Evolutionary conservation across 2,797 vertebrate genomes (phyloP).

Genomic region (Sylvilagus floridanus): DNA sequence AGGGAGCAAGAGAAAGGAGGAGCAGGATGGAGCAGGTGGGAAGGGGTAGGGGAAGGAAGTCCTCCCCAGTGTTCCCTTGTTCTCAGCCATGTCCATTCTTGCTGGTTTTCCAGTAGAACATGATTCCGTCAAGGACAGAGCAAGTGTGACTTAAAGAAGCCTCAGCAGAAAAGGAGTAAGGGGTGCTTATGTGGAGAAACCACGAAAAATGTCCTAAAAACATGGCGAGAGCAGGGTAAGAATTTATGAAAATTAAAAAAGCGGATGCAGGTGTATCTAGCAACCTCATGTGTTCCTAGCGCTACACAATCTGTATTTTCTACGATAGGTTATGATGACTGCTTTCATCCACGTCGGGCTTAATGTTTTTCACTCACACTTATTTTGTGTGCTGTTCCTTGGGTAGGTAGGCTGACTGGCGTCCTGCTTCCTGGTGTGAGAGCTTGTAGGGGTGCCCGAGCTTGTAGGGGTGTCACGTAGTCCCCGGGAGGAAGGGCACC

Average conservation of each 20-base stretch:
- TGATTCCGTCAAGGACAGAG: conserved; percentile 59
- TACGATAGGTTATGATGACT: neutral
- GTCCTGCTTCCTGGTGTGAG: neutral
- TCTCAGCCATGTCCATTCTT: neutral
- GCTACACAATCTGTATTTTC: neutral
- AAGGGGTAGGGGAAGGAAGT: neutral
- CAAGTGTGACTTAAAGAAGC: conserved; percentile 11
- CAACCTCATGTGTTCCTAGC: neutral
- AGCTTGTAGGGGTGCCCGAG: neutral
- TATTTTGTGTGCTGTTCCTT: neutral
- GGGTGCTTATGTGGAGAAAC: neutral
- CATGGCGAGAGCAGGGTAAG: neutral
- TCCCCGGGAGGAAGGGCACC: neutral
- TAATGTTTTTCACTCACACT: conserved; percentile 10
- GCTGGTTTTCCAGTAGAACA: conserved; percentile 1
- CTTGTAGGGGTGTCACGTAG: neutral
- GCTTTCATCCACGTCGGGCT: neutral
- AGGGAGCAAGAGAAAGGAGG: neutral
- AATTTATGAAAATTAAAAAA: conserved; percentile 35
- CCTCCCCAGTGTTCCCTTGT: neutral
- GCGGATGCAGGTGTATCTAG: neutral
- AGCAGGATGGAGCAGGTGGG: neutral
- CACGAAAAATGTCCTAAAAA: conserved; percentile 25
- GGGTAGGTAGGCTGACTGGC: neutral
- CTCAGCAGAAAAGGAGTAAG: neutral